A percentile compares a stretch with the other conserved stretches of the same genome.
Evolutionary conservation across 2,113 vertebrate genomes (phyloP).

Genomic region (Theropithecus gelada): DNA sequence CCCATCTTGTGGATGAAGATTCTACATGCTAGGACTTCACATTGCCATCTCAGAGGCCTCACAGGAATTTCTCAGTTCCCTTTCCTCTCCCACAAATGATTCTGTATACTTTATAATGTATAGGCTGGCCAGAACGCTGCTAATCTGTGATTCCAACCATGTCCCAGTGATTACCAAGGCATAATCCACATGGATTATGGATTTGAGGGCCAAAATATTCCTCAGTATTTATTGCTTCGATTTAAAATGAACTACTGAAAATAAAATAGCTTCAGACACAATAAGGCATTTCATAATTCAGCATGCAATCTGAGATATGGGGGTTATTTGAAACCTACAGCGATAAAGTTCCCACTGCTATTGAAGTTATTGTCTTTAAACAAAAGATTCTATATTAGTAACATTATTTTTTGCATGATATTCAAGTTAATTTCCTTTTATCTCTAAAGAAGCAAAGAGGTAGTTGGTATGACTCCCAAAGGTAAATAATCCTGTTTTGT

Average conservation of each 20-base stretch:
- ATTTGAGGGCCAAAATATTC: constrained; percentile 6
- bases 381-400: neutral
- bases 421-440: constrained; percentile 35
- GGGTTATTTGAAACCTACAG: neutral
- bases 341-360: neutral
- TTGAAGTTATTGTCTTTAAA: constrained; percentile 29
- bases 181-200: neutral
- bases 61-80: neutral
- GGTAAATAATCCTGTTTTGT: constrained; percentile 18
- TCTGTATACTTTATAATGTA: neutral
- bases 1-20: neutral
- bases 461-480: neutral
- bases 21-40: neutral
- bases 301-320: constrained; percentile 25
- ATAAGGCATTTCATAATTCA: neutral
- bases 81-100: neutral
- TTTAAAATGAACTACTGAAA: constrained; percentile 12
- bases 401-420: neutral
- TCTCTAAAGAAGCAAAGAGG: neutral
- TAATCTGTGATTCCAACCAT: neutral
- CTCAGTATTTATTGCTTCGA: neutral
- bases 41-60: neutral
- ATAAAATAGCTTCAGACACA: neutral
- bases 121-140: neutral
- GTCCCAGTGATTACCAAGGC: neutral